Conservation (phyloP, 2,888 invertebrate genomes). For the Hybos culiciformis region DNA sequence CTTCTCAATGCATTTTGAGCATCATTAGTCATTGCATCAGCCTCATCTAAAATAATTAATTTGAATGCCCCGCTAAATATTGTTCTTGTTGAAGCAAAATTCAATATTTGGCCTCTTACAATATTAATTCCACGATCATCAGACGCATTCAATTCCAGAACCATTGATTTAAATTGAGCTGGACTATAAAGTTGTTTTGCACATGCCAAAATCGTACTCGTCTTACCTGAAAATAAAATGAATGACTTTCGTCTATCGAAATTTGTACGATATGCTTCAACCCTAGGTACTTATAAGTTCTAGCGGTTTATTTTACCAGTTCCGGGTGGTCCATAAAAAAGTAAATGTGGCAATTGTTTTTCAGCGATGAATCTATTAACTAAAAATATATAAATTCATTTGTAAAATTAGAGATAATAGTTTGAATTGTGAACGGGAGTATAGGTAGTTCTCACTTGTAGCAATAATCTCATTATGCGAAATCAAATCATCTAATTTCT, state of each 20-base stretch:
- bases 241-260: too few species aligned
- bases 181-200: constrained; percentile 83
- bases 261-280: too few species aligned
- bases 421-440: not conserved
- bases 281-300: too few species aligned
- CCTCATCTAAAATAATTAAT: constrained; percentile 93
- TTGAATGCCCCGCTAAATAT: constrained; percentile 91
- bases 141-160: constrained; percentile 88
- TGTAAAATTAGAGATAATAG: constrained; percentile 5
- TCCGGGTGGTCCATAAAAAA: constrained; percentile 97
- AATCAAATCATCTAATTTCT: constrained; percentile 78
- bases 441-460: constrained; percentile 59
- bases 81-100: constrained; percentile 92
- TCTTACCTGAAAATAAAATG: too few species aligned
- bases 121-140: constrained; percentile 96
- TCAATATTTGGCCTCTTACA: constrained; percentile 84
- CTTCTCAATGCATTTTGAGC: constrained; percentile 95
- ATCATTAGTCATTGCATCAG: constrained; percentile 99
- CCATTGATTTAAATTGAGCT: constrained; percentile 87
- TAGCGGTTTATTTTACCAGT: too few species aligned
- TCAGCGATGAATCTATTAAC: constrained; percentile 79
- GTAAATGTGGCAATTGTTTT: constrained; percentile 84
- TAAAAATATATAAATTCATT: constrained; percentile 29
- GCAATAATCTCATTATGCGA: constrained; percentile 94
- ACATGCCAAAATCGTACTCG: constrained; percentile 92